Conservation (phyloP, 2,113 vertebrate species). For the Pantherophis guttatus region DNA sequence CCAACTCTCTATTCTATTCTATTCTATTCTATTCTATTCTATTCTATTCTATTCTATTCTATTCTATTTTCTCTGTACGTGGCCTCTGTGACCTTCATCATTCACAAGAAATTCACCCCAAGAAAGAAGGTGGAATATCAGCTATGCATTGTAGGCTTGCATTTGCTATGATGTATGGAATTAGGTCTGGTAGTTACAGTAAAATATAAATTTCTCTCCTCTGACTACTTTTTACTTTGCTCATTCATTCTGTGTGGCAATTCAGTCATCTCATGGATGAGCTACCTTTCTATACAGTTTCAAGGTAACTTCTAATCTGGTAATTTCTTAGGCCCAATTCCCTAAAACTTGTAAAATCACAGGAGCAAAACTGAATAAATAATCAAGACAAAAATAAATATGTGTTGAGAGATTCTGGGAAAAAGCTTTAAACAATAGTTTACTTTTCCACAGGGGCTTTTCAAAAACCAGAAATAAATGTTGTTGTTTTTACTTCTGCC, state of each 20-base stretch:
- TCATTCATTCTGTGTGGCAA: background rate
- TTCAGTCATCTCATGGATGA: background rate
- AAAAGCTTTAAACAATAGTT: background rate
- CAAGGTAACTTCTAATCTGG: background rate
- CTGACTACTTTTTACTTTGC: background rate
- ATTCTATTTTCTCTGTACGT: no score
- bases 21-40: no score
- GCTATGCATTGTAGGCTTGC: background rate
- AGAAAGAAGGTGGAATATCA: background rate
- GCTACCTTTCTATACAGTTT: background rate
- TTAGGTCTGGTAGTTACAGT: background rate
- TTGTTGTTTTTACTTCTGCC: constrained; percentile 1
- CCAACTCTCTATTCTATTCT: no score
- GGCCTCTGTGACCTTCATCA: background rate
- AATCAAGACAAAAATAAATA: background rate
- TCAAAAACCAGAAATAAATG: constrained; percentile 27
- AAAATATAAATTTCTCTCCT: background rate
- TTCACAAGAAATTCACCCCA: background rate
- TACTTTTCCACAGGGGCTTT: background rate
- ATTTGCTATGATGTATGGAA: background rate
- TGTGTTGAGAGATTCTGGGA: background rate
- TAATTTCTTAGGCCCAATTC: background rate
- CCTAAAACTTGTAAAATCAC: background rate
- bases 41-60: no score
- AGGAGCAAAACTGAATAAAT: background rate